Evolutionary conservation across 2,113 vertebrate species (phyloP).

Genomic region (Suncus etruscus): DNA sequence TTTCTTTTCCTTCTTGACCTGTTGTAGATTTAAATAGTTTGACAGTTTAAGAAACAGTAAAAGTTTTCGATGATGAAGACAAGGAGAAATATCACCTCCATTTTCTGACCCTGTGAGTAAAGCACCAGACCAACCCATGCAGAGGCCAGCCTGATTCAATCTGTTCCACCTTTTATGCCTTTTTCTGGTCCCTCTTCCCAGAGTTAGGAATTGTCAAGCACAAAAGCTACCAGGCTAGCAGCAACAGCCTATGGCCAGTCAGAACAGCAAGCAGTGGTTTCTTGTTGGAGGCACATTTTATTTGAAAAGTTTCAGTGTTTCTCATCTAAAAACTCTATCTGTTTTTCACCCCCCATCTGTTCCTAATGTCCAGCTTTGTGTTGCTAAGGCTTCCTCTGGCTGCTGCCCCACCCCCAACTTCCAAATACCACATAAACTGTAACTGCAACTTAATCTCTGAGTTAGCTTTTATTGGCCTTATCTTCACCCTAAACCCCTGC

Average conservation of each 20-base stretch:
- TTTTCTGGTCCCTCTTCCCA: not conserved
- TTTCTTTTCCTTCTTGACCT: slow-evolving; percentile 4
- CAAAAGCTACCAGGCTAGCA: not conserved
- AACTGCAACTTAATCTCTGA: not conserved
- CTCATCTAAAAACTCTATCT: not conserved
- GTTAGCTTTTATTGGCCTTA: not conserved
- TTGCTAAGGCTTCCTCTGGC: not conserved
- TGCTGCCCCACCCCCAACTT: not conserved
- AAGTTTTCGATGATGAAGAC: slow-evolving; percentile 12
- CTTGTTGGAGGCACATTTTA: not conserved
- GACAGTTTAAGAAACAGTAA: not conserved
- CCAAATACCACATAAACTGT: not conserved
- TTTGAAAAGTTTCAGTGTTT: not conserved
- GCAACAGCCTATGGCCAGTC: not conserved
- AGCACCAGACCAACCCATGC: not conserved
- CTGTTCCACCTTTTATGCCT: not conserved
- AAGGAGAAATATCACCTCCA: not conserved
- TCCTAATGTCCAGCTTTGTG: not conserved
- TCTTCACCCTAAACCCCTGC: not conserved
- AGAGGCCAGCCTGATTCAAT: not conserved
- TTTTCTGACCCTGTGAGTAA: not conserved
- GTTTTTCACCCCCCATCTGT: slow-evolving; percentile 4
- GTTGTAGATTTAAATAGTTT: not conserved
- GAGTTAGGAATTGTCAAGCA: not conserved
- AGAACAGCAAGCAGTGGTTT: not conserved